A percentile compares a stretch with the other conserved stretches of the same genome.
phyloP scores from a whole-genome alignment of 92 coral and sea anemone species.

The Virgularia gustaviana region DNA sequence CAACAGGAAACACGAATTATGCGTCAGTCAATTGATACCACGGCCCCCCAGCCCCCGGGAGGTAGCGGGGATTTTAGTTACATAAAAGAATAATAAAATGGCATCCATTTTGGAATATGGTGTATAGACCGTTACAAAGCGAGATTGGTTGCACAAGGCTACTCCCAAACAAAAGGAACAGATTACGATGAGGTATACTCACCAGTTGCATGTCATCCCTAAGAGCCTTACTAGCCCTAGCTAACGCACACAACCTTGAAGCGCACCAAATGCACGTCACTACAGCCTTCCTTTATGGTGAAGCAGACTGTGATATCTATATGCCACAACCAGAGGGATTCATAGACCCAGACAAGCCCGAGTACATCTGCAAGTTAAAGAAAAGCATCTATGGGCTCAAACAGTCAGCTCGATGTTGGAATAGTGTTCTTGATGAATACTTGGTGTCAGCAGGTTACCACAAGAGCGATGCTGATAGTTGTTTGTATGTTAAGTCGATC shows the following conservation, averaged over 20 bases:
- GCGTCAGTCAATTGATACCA: no score
- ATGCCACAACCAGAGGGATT: conserved; percentile 23
- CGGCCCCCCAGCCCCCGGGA: no score
- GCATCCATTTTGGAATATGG: no score
- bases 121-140: no score
- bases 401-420: conserved; percentile 15
- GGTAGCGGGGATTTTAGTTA: no score
- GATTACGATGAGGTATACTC: conserved; percentile 35
- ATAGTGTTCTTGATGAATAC: neutral
- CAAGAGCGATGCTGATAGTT: conserved; percentile 15
- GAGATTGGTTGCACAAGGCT: conserved; percentile 56
- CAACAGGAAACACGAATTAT: no score
- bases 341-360: neutral
- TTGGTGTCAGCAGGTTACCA: neutral
- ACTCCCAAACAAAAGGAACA: conserved; percentile 59
- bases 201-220: neutral
- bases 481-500: conserved; percentile 8
- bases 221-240: conserved; percentile 3
- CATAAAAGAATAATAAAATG: no score
- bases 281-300: conserved; percentile 12
- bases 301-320: conserved; percentile 7
- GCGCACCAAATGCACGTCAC: conserved; percentile 22
- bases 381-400: conserved; percentile 15
- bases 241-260: conserved; percentile 1
- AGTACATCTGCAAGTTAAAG: conserved; percentile 13